phyloP scores from a whole-genome alignment of 2,888 invertebrate genomes.

The Drosophila quinaria region DNA sequence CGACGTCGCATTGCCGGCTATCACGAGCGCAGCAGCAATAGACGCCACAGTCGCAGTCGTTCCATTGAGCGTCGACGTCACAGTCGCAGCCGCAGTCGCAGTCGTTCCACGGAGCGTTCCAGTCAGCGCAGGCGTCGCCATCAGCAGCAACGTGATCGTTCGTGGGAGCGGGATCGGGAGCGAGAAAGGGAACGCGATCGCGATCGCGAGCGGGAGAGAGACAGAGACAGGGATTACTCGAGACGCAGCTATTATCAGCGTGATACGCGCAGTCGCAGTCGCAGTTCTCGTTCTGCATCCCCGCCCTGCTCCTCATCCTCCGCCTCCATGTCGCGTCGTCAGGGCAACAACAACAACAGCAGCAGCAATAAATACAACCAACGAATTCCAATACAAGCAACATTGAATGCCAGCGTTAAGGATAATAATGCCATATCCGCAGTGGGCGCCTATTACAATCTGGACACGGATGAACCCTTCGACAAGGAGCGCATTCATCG shows the following conservation, averaged over 20 bases:
- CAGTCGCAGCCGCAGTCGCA: constrained; percentile 58
- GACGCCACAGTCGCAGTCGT: constrained; percentile 46
- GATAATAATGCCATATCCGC: constrained; percentile 52
- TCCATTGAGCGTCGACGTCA: constrained; percentile 48
- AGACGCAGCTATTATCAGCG: constrained; percentile 56
- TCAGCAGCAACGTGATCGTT: constrained; percentile 42
- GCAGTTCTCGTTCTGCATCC: constrained; percentile 43
- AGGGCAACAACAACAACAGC: constrained; percentile 7
- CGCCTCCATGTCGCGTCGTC: constrained; percentile 28
- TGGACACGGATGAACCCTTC: constrained; percentile 82
- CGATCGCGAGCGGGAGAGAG: constrained; percentile 36
- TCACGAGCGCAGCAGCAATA: constrained; percentile 32
- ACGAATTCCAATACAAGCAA: not conserved
- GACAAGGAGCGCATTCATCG: constrained; percentile 85
- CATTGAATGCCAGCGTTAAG: not conserved
- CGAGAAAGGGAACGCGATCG: constrained; percentile 43
- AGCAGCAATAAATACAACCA: constrained; percentile 18
- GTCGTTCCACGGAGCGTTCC: constrained; percentile 58
- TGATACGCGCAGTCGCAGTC: constrained; percentile 31
- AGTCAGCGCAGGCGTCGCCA: constrained; percentile 40
- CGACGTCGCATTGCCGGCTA: constrained; percentile 20
- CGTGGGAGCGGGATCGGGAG: constrained; percentile 56
- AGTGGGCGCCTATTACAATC: constrained; percentile 79
- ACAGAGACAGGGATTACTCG: constrained; percentile 51
- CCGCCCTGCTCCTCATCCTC: constrained; percentile 26